Evolutionary conservation across 2,888 invertebrate genomes (phyloP).

Genomic region (Hoplodrina ambigua): DNA sequence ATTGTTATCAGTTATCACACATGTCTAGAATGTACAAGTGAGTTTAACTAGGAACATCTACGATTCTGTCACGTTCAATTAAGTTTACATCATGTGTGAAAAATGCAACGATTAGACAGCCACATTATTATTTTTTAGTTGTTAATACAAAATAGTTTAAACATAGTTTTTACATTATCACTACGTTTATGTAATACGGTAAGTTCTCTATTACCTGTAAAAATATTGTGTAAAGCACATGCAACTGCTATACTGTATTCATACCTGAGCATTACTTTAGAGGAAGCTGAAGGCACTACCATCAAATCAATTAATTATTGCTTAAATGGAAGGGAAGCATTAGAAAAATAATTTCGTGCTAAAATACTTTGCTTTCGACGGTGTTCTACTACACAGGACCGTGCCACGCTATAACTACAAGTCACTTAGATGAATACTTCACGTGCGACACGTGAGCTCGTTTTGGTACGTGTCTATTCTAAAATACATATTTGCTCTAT

Average conservation of each 20-base stretch:
- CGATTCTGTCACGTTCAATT: conserved; percentile 75
- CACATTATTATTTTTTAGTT: conserved; percentile 82
- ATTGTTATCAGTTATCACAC: conserved; percentile 74
- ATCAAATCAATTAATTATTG: conserved; percentile 86
- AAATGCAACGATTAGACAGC: conserved; percentile 89
- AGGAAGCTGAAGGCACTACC: conserved; percentile 90
- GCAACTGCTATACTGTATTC: conserved; percentile 84
- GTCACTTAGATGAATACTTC: conserved; percentile 71
- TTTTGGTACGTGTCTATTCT: conserved; percentile 64
- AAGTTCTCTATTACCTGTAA: conserved; percentile 88
- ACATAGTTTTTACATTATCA: conserved; percentile 83
- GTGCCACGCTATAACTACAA: conserved; percentile 79
- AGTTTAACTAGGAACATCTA: conserved; percentile 86
- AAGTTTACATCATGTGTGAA: conserved; percentile 81
- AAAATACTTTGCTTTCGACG: conserved; percentile 82
- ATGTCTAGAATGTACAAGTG: conserved; percentile 81
- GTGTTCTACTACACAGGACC: conserved; percentile 76
- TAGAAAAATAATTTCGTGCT: conserved; percentile 87
- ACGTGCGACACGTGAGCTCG: conserved; percentile 64
- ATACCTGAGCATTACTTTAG: conserved; percentile 79
- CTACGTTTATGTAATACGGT: conserved; percentile 88
- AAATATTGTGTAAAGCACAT: conserved; percentile 89
- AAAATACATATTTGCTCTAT: conserved; percentile 70
- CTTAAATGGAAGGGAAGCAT: conserved; percentile 87
- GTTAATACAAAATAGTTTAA: conserved; percentile 86